Evolutionary conservation across 2,888 invertebrate species (phyloP).

Genomic region (Euzetes globulus): DNA sequence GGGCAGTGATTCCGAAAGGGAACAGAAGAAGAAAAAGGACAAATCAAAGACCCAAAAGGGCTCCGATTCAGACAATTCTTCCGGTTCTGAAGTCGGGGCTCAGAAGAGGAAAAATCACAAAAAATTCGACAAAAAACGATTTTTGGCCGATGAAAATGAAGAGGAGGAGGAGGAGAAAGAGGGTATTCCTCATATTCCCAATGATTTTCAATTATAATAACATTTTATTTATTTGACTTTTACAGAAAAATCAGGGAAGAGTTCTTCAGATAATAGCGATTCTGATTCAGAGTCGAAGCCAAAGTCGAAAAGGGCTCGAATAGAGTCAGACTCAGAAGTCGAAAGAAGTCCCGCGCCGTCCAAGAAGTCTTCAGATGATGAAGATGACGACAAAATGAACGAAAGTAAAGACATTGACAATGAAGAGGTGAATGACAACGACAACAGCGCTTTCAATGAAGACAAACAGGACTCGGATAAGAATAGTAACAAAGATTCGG

Average conservation of each 20-base stretch:
- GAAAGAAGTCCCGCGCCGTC: constrained; percentile 32
- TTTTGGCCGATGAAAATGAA: constrained; percentile 35
- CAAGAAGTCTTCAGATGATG: background rate
- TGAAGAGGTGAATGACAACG: background rate
- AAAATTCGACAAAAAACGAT: constrained; percentile 19
- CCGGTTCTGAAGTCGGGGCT: constrained; percentile 42
- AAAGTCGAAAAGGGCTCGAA: constrained; percentile 29
- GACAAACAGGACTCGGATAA: background rate
- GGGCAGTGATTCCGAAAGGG: constrained; percentile 9
- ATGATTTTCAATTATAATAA: too few relatives aligned
- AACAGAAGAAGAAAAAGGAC: constrained; percentile 37
- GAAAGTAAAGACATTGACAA: background rate
- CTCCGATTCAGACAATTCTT: constrained; percentile 44
- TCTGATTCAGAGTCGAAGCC: background rate
- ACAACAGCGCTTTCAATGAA: too few relatives aligned
- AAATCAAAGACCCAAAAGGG: constrained; percentile 13
- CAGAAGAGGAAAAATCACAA: constrained; percentile 45
- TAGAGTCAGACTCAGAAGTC: constrained; percentile 34
- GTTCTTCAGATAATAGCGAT: constrained; percentile 30
- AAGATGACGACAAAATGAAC: background rate
- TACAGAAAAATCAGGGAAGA: constrained; percentile 18
- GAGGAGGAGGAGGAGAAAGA: constrained; percentile 43
- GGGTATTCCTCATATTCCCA: background rate
- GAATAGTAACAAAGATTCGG: background rate
- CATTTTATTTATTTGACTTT: background rate